Evolutionary conservation across 2,888 invertebrate species (phyloP).

Genomic region (Phlogophora meticulosa): DNA sequence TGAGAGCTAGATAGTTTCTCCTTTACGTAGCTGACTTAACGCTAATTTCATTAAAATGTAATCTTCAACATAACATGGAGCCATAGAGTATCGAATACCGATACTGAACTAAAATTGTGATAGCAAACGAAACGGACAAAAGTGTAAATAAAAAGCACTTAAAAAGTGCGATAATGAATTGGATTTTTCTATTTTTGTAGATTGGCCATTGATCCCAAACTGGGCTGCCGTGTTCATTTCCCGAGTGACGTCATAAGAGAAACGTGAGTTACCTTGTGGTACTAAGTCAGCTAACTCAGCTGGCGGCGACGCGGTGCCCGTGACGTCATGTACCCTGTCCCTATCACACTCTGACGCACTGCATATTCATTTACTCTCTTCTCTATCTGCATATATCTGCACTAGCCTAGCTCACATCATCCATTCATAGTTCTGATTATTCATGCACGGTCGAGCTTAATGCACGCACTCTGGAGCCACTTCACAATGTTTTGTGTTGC

Average conservation of each 20-base stretch:
- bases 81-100: neutral
- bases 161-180: conserved; percentile 74
- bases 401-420: conserved; percentile 52
- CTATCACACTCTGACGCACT: conserved; percentile 58
- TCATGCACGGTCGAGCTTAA: conserved; percentile 47
- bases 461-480: conserved; percentile 35
- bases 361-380: conserved; percentile 15
- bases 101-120: conserved; percentile 18
- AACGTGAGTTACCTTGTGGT: conserved; percentile 85
- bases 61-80: neutral
- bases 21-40: conserved; percentile 25
- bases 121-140: conserved; percentile 4
- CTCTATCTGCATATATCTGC: conserved; percentile 34
- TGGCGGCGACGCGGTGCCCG: conserved; percentile 72
- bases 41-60: conserved; percentile 40
- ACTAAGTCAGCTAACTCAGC: conserved; percentile 64
- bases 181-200: conserved; percentile 89
- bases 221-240: conserved; percentile 90
- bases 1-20: conserved; percentile 35
- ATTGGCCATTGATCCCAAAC: conserved; percentile 90
- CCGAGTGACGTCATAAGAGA: conserved; percentile 89
- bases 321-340: conserved; percentile 75
- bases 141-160: conserved; percentile 39
- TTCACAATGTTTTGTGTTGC: conserved; percentile 48
- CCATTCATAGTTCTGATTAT: conserved; percentile 53